phyloP scores from a whole-genome alignment of 1,140 invertebrate species.

The Medauroidea extradentata region DNA sequence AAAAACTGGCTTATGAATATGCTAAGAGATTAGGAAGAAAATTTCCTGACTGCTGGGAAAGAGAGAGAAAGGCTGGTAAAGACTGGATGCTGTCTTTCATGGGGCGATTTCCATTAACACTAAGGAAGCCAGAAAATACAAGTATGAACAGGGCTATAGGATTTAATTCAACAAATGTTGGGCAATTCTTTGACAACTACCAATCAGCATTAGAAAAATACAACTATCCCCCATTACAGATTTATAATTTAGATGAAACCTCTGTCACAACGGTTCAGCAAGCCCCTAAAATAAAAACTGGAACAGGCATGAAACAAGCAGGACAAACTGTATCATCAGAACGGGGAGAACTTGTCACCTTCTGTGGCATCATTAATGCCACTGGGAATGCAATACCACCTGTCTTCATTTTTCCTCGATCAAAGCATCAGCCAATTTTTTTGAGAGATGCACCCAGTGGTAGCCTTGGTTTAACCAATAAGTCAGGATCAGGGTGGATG shows the following conservation, averaged over 20 bases:
- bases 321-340: constrained; percentile 39
- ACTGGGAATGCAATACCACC: constrained; percentile 39
- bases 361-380: constrained; percentile 36
- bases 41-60: constrained; percentile 26
- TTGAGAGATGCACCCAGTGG: not conserved
- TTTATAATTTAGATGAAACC: constrained; percentile 35
- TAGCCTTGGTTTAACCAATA: not conserved
- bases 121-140: constrained; percentile 40
- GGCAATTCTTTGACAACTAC: constrained; percentile 35
- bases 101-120: constrained; percentile 29
- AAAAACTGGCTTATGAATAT: constrained; percentile 34
- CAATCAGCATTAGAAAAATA: too few species aligned
- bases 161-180: constrained; percentile 39
- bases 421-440: not conserved
- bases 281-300: constrained; percentile 32
- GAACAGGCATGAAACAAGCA: constrained; percentile 35
- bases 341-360: constrained; percentile 38
- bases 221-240: too few species aligned
- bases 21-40: constrained; percentile 24
- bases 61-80: too few species aligned
- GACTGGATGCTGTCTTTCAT: constrained; percentile 42
- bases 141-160: constrained; percentile 35
- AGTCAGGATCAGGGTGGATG: not conserved
- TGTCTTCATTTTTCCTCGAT: constrained; percentile 36
- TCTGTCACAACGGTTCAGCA: constrained; percentile 26